A percentile compares a stretch with the other conserved stretches of the same genome.
Conservation (phyloP, 1,140 invertebrate species). For the Pollicipes pollicipes region DNA sequence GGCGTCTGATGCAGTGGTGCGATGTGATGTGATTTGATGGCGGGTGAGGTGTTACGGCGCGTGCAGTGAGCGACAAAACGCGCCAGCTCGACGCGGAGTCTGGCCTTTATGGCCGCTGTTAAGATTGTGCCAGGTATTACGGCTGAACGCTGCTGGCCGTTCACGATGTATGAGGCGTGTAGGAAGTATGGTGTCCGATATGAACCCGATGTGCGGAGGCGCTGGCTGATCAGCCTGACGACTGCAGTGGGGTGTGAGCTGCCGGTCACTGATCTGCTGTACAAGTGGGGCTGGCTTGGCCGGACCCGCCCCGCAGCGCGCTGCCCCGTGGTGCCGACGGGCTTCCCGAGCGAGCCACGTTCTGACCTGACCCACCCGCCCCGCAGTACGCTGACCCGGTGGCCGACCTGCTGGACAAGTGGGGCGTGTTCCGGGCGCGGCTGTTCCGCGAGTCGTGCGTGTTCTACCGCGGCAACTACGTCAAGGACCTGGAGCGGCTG, state of each 20-base stretch:
- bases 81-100: no score
- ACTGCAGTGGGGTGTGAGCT: not conserved
- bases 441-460: constrained; percentile 99
- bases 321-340: not conserved
- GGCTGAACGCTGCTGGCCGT: no score
- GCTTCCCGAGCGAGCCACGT: not conserved
- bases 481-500: constrained; percentile 95
- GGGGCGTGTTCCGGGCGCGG: constrained; percentile 88
- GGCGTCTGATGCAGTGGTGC: not conserved
- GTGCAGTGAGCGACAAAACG: no score
- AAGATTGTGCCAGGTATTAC: no score
- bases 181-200: no score
- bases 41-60: no score
- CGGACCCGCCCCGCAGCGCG: not conserved
- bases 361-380: constrained; percentile 12
- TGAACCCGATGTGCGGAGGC: not conserved
- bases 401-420: constrained; percentile 91
- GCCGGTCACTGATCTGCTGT: constrained; percentile 92
- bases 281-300: constrained; percentile 58
- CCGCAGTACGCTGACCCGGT: constrained; percentile 95
- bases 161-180: no score
- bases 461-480: constrained; percentile 98
- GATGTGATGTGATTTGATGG: no score
- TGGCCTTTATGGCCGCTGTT: no score
- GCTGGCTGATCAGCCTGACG: not conserved